These are phyloP conservation scores for Chamaetylas fuelleborni DNA, from an alignment of 2,113 vertebrate species.

Conservation along the genomic window DNA sequence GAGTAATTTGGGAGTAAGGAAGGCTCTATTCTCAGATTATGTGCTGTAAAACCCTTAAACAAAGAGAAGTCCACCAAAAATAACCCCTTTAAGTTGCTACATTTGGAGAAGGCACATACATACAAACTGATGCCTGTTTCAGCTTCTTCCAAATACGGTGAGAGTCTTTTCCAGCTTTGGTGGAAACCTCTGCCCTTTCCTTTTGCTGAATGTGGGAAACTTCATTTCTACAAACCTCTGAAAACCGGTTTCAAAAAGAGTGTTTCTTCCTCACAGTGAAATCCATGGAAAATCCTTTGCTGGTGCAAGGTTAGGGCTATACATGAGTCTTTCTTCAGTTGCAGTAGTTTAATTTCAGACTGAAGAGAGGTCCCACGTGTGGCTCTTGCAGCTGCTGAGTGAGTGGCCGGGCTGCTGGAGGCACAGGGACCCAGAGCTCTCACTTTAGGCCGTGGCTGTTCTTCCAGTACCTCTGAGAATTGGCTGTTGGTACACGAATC, in stretches of 20 bases:
- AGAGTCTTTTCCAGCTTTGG: neutral
- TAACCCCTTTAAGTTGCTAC: neutral
- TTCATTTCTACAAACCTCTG: neutral
- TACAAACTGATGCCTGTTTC: neutral
- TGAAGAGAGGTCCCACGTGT: fast-evolving
- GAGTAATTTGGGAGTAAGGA: conserved; percentile 41
- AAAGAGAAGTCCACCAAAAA: conserved; percentile 11
- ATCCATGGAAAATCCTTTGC: neutral
- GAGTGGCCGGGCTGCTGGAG: neutral
- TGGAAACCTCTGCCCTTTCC: neutral
- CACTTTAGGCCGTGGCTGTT: neutral
- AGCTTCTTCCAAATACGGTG: neutral
- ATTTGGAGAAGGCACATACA: neutral
- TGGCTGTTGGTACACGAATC: neutral
- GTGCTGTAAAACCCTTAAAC: neutral
- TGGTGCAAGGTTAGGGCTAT: fast-evolving
- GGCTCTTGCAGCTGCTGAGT: neutral
- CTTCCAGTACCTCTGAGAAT: neutral
- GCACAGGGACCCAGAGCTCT: neutral
- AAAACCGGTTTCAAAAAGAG: neutral
- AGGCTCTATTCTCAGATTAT: conserved; percentile 23
- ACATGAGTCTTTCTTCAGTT: fast-evolving
- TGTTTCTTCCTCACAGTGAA: neutral
- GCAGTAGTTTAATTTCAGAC: neutral
- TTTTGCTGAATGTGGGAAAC: neutral